Evolutionary conservation across 2,113 vertebrate genomes (phyloP).

Genomic region (Uropsilus gracilis): DNA sequence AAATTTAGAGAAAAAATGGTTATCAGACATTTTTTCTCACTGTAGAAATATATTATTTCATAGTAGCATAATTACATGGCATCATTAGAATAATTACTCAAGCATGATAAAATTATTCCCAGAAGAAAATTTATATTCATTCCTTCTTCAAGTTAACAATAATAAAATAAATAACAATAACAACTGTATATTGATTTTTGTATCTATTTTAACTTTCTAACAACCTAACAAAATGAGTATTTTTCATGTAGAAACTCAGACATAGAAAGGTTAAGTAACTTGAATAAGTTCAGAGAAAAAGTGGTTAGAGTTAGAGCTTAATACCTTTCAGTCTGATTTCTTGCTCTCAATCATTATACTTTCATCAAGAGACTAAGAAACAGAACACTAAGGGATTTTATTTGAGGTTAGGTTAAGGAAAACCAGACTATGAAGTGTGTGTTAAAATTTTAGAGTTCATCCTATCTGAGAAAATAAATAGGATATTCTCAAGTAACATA

Average conservation of each 20-base stretch:
- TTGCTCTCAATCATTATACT: neutral
- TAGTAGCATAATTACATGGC: neutral
- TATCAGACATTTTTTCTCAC: neutral
- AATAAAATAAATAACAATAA: conserved; percentile 40
- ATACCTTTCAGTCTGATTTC: neutral
- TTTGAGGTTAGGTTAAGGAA: neutral
- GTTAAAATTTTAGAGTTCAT: neutral
- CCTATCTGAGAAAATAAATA: neutral
- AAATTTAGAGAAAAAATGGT: conserved; percentile 27
- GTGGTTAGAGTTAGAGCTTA: neutral
- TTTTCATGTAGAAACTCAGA: neutral
- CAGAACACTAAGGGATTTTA: neutral
- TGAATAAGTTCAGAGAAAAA: neutral
- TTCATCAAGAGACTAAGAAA: neutral
- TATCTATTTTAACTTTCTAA: neutral
- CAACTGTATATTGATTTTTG: neutral
- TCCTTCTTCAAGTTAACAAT: neutral
- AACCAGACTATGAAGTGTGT: neutral
- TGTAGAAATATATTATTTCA: neutral
- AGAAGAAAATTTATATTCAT: neutral
- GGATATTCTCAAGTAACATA: neutral
- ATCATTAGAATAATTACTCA: conserved; percentile 4
- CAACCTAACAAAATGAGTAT: conserved; percentile 14
- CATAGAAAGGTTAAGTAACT: neutral
- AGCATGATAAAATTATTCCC: neutral